These are phyloP conservation scores for Trachymyrmex septentrionalis DNA, from an alignment of 1,140 invertebrate species.

Conservation along the genomic window DNA sequence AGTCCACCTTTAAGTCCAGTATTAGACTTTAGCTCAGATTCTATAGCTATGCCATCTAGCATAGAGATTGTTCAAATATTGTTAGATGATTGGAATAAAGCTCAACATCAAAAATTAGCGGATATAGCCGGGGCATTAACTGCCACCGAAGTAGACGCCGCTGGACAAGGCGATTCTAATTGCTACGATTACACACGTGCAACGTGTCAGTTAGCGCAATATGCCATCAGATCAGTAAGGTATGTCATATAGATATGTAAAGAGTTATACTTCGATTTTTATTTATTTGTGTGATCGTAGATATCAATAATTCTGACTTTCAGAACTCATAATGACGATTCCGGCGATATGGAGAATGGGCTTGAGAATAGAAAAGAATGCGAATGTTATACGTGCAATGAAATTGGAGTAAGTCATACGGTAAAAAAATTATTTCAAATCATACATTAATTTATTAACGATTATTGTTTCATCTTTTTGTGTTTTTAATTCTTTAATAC, in stretches of 20 bases:
- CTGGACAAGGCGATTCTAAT: conserved; percentile 40
- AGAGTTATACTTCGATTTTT: background rate
- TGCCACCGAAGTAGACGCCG: conserved; percentile 52
- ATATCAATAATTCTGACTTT: background rate
- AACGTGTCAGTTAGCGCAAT: conserved; percentile 62
- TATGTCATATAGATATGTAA: conserved; percentile 4
- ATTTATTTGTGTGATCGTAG: background rate
- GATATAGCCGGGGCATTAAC: conserved; percentile 74
- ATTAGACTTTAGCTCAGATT: conserved; percentile 70
- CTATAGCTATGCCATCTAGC: conserved; percentile 63
- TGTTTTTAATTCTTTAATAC: background rate
- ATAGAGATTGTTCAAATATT: conserved; percentile 76
- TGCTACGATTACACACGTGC: conserved; percentile 52
- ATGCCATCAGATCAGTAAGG: conserved; percentile 64
- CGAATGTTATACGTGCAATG: conserved; percentile 60
- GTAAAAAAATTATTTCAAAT: conserved; percentile 53
- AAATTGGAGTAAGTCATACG: conserved; percentile 1
- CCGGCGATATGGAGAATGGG: background rate
- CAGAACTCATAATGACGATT: conserved; percentile 24
- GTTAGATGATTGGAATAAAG: conserved; percentile 77
- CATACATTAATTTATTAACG: background rate
- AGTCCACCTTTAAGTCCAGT: conserved; percentile 67
- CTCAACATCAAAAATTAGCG: conserved; percentile 75
- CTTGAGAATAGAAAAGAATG: conserved; percentile 62
- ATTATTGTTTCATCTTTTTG: background rate